Conservation (phyloP, 1,140 invertebrate species). For the Camponotus pennsylvanicus region DNA sequence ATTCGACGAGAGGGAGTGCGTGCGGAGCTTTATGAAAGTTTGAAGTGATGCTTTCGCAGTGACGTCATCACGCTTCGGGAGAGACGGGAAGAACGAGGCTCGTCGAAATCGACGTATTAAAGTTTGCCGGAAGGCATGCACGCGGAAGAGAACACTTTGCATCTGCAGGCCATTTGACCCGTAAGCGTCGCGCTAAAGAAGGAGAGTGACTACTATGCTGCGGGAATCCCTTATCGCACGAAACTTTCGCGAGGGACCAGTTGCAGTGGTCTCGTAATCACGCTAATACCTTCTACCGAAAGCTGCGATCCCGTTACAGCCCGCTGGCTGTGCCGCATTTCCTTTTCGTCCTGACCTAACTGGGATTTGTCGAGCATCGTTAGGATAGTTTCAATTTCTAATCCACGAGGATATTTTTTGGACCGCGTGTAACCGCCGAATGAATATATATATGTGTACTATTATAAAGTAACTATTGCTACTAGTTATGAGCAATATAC, state of each 20-base stretch:
- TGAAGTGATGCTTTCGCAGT: constrained; percentile 48
- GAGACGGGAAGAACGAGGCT: constrained; percentile 7
- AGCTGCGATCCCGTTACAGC: constrained; percentile 33
- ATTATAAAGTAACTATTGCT: neutral
- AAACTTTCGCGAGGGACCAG: constrained; percentile 61
- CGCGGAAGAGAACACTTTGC: constrained; percentile 57
- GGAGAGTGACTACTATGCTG: constrained; percentile 56
- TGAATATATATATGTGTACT: neutral
- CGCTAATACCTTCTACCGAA: constrained; percentile 58
- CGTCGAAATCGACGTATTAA: constrained; percentile 54
- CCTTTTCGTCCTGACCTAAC: neutral
- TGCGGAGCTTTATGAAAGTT: constrained; percentile 53
- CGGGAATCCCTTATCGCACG: constrained; percentile 45
- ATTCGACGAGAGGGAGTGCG: constrained; percentile 27
- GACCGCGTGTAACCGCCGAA: neutral
- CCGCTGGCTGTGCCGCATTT: neutral
- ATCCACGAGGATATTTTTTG: constrained; percentile 55
- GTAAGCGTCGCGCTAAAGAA: constrained; percentile 47
- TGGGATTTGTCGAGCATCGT: constrained; percentile 29
- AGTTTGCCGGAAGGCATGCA: constrained; percentile 58
- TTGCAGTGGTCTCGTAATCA: constrained; percentile 61
- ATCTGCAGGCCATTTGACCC: constrained; percentile 62
- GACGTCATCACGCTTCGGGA: constrained; percentile 17
- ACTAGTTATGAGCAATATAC: constrained; percentile 5
- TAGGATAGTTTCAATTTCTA: constrained; percentile 29